Evolutionary conservation across 1,140 invertebrate genomes (phyloP).

Genomic region (Acromyrmex echinatior): DNA sequence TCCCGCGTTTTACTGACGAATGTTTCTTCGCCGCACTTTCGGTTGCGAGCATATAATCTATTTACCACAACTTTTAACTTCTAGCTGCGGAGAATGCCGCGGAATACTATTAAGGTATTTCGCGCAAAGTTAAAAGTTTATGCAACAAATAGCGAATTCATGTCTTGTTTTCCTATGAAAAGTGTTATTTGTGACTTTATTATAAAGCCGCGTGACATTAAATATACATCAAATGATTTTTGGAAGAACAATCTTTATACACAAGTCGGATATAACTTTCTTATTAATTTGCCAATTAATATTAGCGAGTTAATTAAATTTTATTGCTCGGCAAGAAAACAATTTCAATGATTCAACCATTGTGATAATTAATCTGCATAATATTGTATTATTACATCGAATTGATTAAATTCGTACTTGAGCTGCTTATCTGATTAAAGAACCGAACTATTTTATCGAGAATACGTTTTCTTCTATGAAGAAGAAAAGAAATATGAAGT

Average conservation of each 20-base stretch:
- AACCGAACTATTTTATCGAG: slow-evolving; percentile 18
- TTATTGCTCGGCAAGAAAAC: not conserved
- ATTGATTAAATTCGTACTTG: not conserved
- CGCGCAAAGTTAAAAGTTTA: slow-evolving; percentile 34
- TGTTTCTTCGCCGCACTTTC: slow-evolving; percentile 34
- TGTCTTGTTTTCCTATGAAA: slow-evolving; percentile 15
- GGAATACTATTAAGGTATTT: slow-evolving; percentile 58
- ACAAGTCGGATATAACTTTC: not conserved
- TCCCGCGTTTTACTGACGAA: slow-evolving; percentile 29
- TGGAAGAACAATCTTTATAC: not conserved
- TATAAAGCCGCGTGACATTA: not conserved
- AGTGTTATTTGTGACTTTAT: slow-evolving; percentile 4
- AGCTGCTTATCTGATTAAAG: not conserved
- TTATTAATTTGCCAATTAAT: slow-evolving; percentile 5
- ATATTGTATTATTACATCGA: not conserved
- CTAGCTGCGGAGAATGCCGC: slow-evolving; percentile 25
- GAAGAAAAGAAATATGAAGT: slow-evolving; percentile 30
- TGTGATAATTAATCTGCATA: not conserved
- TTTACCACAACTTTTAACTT: slow-evolving; percentile 54
- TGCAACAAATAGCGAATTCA: slow-evolving; percentile 14
- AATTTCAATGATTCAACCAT: not conserved
- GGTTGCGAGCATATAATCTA: slow-evolving; percentile 49
- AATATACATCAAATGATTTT: slow-evolving; percentile 28
- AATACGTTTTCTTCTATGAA: slow-evolving; percentile 28
- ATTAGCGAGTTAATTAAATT: not conserved